Base-by-base conservation (phyloP, 2,888 invertebrate species). In the Mesochorus sp. region DNA sequence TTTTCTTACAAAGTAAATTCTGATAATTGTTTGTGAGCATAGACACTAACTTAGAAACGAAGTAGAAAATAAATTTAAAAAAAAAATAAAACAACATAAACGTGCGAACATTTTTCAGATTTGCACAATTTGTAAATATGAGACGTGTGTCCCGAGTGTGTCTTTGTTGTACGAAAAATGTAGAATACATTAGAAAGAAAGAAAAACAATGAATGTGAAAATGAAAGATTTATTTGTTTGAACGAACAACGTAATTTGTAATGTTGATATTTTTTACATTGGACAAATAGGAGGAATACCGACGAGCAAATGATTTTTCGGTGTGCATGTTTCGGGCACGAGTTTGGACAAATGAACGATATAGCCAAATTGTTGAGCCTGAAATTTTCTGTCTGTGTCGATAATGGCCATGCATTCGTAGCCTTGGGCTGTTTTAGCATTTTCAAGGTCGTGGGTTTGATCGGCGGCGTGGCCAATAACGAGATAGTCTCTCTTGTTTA, bases 391-490 rank as follows among this genome's bases (percentile, higher is more conserved):
- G 89, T 98, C 98, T 0, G 95, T 95, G 88, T 98, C 98, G 76
- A 98, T 95, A 70, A 96, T 92, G 66, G 95, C 94, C 98, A 98
- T 98, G 88, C 97, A 98, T 66, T 93, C 91, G 82, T 95, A 95
- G 0, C 98, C 98, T 90, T 97, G 95, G 3, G 92, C 91, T 1
- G 95, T 94, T 85, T 96, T 94, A 0, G 92, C 92, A 88, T 95
- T 95, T 47, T 94, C 92, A n/a, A 92, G 92, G 72, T 94, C 94
- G 88, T 98, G 97, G 0, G 97, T 97, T 91, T 98, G 97, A 91
- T 98, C 98, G 0, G 98, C 97, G 4, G 97, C 95, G 91, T 98
- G 98, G 0, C 97, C 96, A 73, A 98, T 93, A 77, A 94, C 94
- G 78, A 97, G 92, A 90, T 96, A 97, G 85, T 96, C 95, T 79